phyloP scores from a whole-genome alignment of 2,113 vertebrate species.

The Chrysochloris asiatica region DNA sequence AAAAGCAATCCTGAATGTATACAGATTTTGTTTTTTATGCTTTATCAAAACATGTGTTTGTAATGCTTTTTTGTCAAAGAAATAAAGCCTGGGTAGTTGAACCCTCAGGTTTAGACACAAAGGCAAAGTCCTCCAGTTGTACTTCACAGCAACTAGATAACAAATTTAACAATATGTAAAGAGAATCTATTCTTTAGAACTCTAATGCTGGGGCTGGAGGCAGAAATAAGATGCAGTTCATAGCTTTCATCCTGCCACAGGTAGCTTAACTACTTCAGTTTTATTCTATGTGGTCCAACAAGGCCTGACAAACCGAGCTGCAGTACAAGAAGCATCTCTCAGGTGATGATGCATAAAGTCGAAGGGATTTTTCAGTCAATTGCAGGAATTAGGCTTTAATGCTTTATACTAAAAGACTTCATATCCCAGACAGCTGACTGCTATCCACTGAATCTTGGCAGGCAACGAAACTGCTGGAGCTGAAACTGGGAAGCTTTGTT shows the following conservation, averaged over 20 bases:
- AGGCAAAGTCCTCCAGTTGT: conserved; percentile 20
- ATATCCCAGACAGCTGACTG: conserved; percentile 67
- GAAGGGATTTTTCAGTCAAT: conserved; percentile 78
- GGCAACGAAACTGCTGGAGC: conserved; percentile 25
- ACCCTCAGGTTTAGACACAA: conserved; percentile 47
- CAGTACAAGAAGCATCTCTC: conserved; percentile 60
- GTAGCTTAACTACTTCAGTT: conserved; percentile 54
- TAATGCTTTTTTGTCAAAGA: conserved; percentile 41
- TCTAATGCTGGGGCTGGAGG: conserved; percentile 20
- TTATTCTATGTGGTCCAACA: conserved; percentile 72
- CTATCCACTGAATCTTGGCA: conserved; percentile 66
- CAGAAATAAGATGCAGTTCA: not conserved
- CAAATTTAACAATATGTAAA: conserved; percentile 59
- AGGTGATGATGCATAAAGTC: conserved; percentile 71
- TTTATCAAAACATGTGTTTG: conserved; percentile 30
- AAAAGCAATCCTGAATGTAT: not conserved
- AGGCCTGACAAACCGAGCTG: conserved; percentile 72
- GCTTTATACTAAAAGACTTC: conserved; percentile 69
- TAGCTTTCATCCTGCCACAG: not conserved
- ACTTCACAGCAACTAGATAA: not conserved
- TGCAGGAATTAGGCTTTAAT: conserved; percentile 84
- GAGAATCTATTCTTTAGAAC: conserved; percentile 21
- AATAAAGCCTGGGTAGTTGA: conserved; percentile 9
- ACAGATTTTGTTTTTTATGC: not conserved
- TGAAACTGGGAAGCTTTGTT: conserved; percentile 21